phyloP scores from a whole-genome alignment of 2,888 invertebrate genomes.

The Eretmocerus hayati region DNA sequence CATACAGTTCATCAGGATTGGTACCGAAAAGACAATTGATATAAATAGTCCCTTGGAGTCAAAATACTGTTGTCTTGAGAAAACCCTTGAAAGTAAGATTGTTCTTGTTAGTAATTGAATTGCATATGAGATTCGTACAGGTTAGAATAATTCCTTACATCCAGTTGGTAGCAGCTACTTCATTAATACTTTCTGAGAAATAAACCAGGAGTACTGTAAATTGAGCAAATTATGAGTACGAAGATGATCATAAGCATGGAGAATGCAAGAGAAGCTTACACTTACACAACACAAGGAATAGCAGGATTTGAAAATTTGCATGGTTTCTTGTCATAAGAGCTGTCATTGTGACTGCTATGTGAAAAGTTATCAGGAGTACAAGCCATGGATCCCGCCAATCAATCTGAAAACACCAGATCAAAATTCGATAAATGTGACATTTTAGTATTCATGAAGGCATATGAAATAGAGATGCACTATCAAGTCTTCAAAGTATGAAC shows the following conservation, averaged over 20 bases:
- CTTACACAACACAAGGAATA: conserved; percentile 76
- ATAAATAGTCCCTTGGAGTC: conserved; percentile 91
- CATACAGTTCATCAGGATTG: conserved; percentile 86
- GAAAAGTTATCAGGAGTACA: conserved; percentile 67
- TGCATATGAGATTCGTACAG: too few relatives aligned
- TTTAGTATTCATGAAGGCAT: too few relatives aligned
- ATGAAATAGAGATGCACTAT: too few relatives aligned
- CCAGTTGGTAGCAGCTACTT: conserved; percentile 83
- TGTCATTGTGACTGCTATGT: conserved; percentile 69
- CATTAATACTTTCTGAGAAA: conserved; percentile 85
- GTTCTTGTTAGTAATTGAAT: too few relatives aligned
- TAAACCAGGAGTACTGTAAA: conserved; percentile 77
- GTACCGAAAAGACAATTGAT: conserved; percentile 89
- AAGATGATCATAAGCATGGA: background rate
- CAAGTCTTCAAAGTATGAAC: too few relatives aligned
- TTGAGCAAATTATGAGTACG: conserved; percentile 1
- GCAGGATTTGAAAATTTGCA: conserved; percentile 77
- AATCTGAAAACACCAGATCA: conserved; percentile 62
- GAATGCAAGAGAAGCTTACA: too few relatives aligned
- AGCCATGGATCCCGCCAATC: conserved; percentile 89
- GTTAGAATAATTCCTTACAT: too few relatives aligned
- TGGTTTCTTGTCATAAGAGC: conserved; percentile 77
- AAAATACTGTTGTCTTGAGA: conserved; percentile 88
- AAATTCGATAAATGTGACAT: too few relatives aligned
- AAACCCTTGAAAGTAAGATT: conserved; percentile 50